Conservation (phyloP, 2,113 vertebrate species). For the Elanus axillaris region DNA sequence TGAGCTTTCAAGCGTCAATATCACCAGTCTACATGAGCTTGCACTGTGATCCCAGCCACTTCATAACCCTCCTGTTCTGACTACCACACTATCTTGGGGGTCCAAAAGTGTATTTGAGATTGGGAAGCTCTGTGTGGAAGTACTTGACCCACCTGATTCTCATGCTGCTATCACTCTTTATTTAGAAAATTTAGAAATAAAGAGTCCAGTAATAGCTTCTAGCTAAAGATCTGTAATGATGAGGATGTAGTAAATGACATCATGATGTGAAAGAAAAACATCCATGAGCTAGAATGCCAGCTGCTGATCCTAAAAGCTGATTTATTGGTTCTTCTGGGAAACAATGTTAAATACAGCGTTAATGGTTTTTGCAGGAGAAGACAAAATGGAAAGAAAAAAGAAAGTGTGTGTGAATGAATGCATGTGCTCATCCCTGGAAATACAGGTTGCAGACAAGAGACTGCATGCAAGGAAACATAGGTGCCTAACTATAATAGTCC, state of each 20-base stretch:
- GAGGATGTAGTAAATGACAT: neutral
- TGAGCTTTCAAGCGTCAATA: neutral
- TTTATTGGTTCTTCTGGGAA: neutral
- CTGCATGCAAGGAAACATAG: neutral
- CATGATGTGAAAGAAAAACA: neutral
- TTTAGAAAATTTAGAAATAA: neutral
- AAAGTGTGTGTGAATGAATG: neutral
- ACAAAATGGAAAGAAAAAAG: neutral
- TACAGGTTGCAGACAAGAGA: accelerated
- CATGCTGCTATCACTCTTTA: neutral
- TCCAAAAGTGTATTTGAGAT: neutral
- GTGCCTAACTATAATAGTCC: neutral
- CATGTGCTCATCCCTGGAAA: neutral
- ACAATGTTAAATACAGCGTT: neutral
- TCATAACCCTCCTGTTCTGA: neutral
- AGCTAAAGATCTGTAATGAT: neutral
- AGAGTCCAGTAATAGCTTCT: neutral
- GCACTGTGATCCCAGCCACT: neutral
- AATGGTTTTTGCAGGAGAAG: neutral
- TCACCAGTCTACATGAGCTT: too few species aligned
- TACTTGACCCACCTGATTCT: neutral
- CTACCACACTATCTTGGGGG: neutral
- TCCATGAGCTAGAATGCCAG: neutral
- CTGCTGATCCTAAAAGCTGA: neutral
- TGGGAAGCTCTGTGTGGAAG: neutral